phyloP scores from a whole-genome alignment of 1,140 invertebrate genomes.

The Parasteatoda tepidariorum region DNA sequence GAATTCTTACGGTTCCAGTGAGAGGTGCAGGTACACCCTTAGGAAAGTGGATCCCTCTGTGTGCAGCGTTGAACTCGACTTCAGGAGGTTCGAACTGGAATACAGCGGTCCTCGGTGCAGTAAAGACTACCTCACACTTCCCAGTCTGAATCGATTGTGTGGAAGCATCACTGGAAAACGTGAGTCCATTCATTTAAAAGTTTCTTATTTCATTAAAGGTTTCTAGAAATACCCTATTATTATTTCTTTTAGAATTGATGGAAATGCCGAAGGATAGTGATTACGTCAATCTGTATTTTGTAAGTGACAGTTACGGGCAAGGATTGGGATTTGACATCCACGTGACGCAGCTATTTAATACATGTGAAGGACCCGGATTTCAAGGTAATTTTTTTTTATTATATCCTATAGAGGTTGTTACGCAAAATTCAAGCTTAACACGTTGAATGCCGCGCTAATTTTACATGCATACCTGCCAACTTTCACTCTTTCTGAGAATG shows the following conservation, averaged over 20 bases:
- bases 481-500: no score
- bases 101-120: conserved; percentile 45
- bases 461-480: no score
- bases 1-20: conserved; percentile 57
- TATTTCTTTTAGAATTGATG: conserved; percentile 14
- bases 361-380: conserved; percentile 15
- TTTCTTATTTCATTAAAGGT: background rate
- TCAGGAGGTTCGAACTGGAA: conserved; percentile 63
- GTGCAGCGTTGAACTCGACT: conserved; percentile 62
- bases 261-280: conserved; percentile 48
- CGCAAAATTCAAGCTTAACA: no score
- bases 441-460: no score
- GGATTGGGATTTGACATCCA: conserved; percentile 63
- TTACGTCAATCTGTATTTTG: conserved; percentile 59
- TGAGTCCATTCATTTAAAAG: background rate
- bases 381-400: conserved; percentile 16
- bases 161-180: conserved; percentile 53
- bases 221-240: background rate
- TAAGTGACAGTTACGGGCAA: conserved; percentile 55
- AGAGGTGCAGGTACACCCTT: conserved; percentile 55
- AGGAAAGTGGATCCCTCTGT: conserved; percentile 59
- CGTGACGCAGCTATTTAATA: conserved; percentile 58
- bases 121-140: conserved; percentile 63
- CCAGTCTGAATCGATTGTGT: conserved; percentile 60
- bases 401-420: no score